Percentiles rank a stretch among this genome's conserved stretches.
Conservation (phyloP, 2,888 invertebrate genomes). For the Leptopilina myrica region DNA sequence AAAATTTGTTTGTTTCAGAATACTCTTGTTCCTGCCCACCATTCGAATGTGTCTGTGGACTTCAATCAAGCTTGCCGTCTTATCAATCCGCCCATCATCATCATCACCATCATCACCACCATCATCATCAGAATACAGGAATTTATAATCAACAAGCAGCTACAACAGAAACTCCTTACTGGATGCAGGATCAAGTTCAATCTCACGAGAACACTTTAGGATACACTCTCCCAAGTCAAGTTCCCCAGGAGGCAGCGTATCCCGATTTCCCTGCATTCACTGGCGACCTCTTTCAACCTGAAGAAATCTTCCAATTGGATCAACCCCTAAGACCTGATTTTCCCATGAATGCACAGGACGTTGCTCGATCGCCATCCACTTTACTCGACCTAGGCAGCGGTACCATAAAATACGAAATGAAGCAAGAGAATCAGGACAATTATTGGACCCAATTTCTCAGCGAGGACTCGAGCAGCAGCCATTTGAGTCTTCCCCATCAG, state of each 20-base stretch:
- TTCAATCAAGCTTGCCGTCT: slow-evolving; percentile 70
- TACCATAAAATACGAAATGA: slow-evolving; percentile 81
- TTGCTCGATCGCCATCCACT: slow-evolving; percentile 82
- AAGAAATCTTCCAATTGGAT: slow-evolving; percentile 87
- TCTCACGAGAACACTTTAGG: slow-evolving; percentile 74
- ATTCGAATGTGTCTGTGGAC: slow-evolving; percentile 85
- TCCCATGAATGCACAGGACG: slow-evolving; percentile 74
- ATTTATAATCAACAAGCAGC: slow-evolving; percentile 61
- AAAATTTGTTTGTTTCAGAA: slow-evolving; percentile 75
- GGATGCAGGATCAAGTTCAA: slow-evolving; percentile 74
- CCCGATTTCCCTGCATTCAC: slow-evolving; percentile 80
- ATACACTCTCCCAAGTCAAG: slow-evolving; percentile 73
- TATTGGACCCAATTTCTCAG: slow-evolving; percentile 75
- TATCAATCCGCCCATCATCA: slow-evolving; percentile 58
- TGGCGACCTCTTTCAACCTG: slow-evolving; percentile 85
- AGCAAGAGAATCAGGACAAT: slow-evolving; percentile 72
- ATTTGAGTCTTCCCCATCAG: slow-evolving; percentile 76
- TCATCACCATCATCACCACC: slow-evolving; percentile 31
- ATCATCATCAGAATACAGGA: slow-evolving; percentile 55
- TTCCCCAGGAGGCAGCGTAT: slow-evolving; percentile 73
- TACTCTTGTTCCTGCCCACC: slow-evolving; percentile 85
- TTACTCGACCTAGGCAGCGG: slow-evolving; percentile 86
- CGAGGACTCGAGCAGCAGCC: slow-evolving; percentile 75
- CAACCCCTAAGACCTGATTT: slow-evolving; percentile 84
- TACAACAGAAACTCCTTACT: slow-evolving; percentile 66